Evolutionary conservation across 2,888 invertebrate genomes (phyloP), one percentile per base, ranked within the genome.

Genomic region (Brachyptera putata): DNA sequence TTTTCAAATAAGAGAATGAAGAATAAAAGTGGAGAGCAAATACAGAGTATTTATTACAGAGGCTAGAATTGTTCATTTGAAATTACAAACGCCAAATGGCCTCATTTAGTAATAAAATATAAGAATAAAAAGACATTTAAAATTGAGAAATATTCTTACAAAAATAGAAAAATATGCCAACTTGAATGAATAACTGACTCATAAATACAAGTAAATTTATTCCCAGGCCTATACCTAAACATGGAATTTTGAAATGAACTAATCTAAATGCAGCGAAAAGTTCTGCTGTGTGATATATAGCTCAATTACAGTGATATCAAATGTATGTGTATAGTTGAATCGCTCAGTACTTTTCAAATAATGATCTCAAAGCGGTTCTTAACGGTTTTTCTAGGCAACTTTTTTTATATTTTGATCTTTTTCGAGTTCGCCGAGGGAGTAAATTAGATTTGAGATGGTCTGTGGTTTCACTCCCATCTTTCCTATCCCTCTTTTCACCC

Each of bases 371-470:
- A 53, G 36, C 53, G 18, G 16, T 21, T 34, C 21, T 11, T 16
- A 9, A 30, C 14, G 5, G 26, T 26, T 26, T 50, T 50, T 21
- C 30, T 14, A 34, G 21, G 46, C 18, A 46, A 46, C 21, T 24
- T 46, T 46, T 43, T 46, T 46, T 46, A 24, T 16, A 16, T 53
- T 30, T 36, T 34, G 53, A 53, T 53, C 22, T 18, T 34, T 36
- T 36, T 16, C 9, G 16, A 11, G 34, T 7, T 34, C n/a, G 16
- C 5, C 43, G 53, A 25, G 59, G 30, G 56, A 48, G 56, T 43
- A 60, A 60, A 60, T 60, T 60, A 60, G 55, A 56, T 60, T 56
- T 48, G 60, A 56, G 60, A 43, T 56, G 53, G 60, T 60, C 56
- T 46, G 60, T 39, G 60, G 56, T 55, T 43, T 26, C 34, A 26